Evolutionary conservation across 1,140 invertebrate species (phyloP), one percentile per base, ranked within the genome.

Genomic region (Drosophila simulans): DNA sequence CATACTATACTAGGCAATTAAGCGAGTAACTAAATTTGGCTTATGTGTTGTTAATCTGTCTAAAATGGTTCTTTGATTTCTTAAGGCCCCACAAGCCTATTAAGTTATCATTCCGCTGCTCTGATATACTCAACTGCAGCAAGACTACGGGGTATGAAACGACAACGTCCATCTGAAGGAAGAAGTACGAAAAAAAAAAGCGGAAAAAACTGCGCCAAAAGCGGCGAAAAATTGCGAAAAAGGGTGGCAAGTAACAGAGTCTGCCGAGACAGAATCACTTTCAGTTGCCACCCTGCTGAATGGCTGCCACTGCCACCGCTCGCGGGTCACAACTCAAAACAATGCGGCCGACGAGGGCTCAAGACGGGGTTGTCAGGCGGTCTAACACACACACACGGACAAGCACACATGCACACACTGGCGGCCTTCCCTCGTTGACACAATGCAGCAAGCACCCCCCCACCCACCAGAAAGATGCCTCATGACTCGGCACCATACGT

Each of bases 201-300:
- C 56, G 43, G 35, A 64, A 65, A 82, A 81, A 86, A 78, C 75
- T 80, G 71, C 66, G 66, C 68, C 77, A 77, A 80, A 85, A 81
- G 78, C 76, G 62, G 60, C 59, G 48, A 68, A 84, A 81, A 68
- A 66, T 54, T 53, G 72, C 42, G 52, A 82, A 66, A 83, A 88
- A 82, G 83, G 79, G 80, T 88, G 84, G 79, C 84, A 74, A 78
- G 62, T 55, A 75, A 77, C 48, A 76, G 62, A 71, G 79, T 64
- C 64, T 69, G 63, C 51, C 51, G 52, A 77, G 71, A 62, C 76
- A 71, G 63, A 77, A 72, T 69, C 65, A 82, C 75, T 78, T 75
- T 74, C 68, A 71, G 66, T 72, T 81, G 79, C 73, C 73, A 77
- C 73, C 73, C 73, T 60, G 73, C 46, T 76, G 72, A 80, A 81